phyloP scores from a whole-genome alignment of 2,113 vertebrate species.

The Rhinoderma darwinii region DNA sequence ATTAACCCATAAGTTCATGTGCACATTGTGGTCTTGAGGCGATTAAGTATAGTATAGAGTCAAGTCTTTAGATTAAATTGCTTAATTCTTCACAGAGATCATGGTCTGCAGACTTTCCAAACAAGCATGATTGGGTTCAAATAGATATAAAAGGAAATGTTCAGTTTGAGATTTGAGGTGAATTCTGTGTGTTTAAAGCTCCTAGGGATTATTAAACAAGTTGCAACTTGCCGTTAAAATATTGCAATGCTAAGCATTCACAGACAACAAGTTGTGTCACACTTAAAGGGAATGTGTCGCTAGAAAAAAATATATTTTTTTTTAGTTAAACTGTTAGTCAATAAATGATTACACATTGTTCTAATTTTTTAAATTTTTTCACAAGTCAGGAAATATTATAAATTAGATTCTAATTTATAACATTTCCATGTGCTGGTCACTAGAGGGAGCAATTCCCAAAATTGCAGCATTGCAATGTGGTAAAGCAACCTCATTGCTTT shows the following conservation, averaged over 20 bases:
- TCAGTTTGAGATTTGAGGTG: background rate
- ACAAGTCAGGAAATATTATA: too few relatives aligned
- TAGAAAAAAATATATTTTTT: too few relatives aligned
- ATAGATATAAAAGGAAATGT: background rate
- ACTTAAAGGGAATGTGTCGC: too few relatives aligned
- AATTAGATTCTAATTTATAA: too few relatives aligned
- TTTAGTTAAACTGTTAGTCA: too few relatives aligned
- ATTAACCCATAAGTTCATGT: slow-evolving; percentile 4
- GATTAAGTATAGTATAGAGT: background rate
- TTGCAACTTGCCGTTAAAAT: background rate
- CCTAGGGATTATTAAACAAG: background rate
- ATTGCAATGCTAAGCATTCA: background rate
- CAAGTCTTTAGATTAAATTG: slow-evolving; percentile 1
- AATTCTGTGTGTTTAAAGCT: background rate
- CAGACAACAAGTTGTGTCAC: too few relatives aligned
- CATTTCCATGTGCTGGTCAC: too few relatives aligned
- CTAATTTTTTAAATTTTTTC: too few relatives aligned
- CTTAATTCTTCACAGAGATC: slow-evolving; percentile 16
- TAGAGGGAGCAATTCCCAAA: too few relatives aligned
- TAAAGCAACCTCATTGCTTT: too few relatives aligned
- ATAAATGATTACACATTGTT: too few relatives aligned
- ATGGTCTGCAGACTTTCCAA: background rate
- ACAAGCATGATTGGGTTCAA: background rate
- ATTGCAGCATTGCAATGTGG: too few relatives aligned
- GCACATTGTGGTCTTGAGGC: slow-evolving; percentile 7